Percentiles rank a stretch among this genome's conserved stretches.
Evolutionary conservation across 2,113 vertebrate genomes (phyloP).

Genomic region (Heterotilapia buettikoferi): DNA sequence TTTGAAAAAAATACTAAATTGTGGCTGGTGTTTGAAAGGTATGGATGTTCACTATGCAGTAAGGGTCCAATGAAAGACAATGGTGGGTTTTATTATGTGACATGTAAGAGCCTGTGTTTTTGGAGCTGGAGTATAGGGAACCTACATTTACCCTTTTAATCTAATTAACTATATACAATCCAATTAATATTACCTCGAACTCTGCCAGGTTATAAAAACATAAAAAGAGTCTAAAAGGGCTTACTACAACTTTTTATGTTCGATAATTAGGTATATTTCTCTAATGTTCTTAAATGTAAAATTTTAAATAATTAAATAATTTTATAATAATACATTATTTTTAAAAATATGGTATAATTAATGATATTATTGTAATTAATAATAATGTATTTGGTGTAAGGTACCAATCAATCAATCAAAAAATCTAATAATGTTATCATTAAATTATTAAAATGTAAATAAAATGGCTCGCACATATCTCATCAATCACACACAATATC

Average conservation of each 20-base stretch:
- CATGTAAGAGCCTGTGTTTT: background rate
- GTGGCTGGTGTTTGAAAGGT: background rate
- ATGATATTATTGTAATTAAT: background rate
- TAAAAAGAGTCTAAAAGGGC: background rate
- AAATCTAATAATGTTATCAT: background rate
- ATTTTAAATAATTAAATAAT: background rate
- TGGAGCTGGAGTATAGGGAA: background rate
- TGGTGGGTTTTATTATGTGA: background rate
- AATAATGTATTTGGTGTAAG: background rate
- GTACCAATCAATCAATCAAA: background rate
- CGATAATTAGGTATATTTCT: background rate
- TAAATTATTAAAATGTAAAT: background rate
- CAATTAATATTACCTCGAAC: background rate
- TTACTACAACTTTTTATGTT: background rate
- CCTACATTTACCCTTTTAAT: background rate
- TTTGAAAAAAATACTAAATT: accelerated
- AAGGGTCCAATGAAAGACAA: background rate
- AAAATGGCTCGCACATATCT: accelerated
- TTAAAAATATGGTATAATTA: background rate
- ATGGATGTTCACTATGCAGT: accelerated
- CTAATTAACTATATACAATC: background rate
- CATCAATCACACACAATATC: background rate
- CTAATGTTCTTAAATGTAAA: background rate
- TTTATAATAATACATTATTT: background rate
- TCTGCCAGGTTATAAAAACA: background rate